Evolutionary conservation across 2,113 vertebrate species (phyloP).

Genomic region (Cervus canadensis): DNA sequence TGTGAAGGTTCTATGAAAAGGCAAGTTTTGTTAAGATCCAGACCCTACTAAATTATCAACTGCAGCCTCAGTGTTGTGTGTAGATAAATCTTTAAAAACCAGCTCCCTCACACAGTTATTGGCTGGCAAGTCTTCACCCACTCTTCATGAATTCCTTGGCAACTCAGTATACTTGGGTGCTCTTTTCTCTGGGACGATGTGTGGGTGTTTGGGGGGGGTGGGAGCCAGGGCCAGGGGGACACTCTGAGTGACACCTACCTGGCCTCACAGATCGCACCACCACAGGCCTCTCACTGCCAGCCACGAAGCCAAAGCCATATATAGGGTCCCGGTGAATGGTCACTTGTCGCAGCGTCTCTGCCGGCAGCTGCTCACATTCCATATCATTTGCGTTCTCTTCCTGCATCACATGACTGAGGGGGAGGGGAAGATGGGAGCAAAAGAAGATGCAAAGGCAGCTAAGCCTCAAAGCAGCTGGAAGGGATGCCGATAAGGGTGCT

Average conservation of each 20-base stretch:
- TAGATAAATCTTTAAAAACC: not conserved
- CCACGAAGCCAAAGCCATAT: slow-evolving; percentile 96
- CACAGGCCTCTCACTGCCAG: slow-evolving; percentile 94
- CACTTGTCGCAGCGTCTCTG: slow-evolving; percentile 92
- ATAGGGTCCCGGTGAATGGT: slow-evolving; percentile 89
- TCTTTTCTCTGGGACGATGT: not conserved
- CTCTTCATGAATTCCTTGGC: not conserved
- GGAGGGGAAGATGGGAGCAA: slow-evolving; percentile 60
- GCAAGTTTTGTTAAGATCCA: not conserved
- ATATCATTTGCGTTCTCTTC: slow-evolving; percentile 91
- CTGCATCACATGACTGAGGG: slow-evolving; percentile 92
- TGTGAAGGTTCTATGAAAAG: slow-evolving; percentile 7
- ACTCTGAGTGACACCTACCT: slow-evolving; percentile 82
- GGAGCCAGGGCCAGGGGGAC: not conserved
- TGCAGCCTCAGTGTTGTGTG: not conserved
- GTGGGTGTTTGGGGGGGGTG: not conserved
- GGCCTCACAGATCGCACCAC: slow-evolving; percentile 94
- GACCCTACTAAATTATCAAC: not conserved
- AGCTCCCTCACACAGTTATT: not conserved
- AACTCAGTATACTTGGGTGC: not conserved
- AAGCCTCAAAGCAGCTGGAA: slow-evolving; percentile 12
- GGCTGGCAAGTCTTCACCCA: not conserved
- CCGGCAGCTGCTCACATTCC: slow-evolving; percentile 95
- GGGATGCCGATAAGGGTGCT: not conserved
- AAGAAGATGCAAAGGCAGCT: slow-evolving; percentile 64